Conservation (phyloP, 2,797 vertebrate genomes). For the Clarias laeviceps region DNA sequence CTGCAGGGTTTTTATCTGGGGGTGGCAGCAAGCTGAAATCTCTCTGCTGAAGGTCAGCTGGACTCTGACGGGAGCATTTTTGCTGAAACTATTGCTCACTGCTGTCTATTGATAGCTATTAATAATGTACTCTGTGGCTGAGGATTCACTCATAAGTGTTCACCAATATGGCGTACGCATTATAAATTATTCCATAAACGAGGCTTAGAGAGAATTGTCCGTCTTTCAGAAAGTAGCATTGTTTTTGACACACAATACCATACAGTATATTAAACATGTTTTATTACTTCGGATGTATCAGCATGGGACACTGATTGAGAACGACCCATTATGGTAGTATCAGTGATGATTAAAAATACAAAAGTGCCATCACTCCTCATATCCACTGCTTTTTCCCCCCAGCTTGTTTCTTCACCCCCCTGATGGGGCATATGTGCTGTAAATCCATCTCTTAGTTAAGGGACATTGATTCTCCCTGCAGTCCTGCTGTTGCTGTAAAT, state of each 20-base stretch:
- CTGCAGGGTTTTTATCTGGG: slow-evolving; percentile 34
- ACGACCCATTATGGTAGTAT: slow-evolving; percentile 2
- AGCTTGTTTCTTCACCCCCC: slow-evolving; percentile 23
- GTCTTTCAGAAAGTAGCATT: too few relatives aligned
- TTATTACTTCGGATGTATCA: background rate
- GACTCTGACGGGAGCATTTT: slow-evolving; percentile 37
- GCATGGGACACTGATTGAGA: background rate
- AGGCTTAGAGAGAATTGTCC: background rate
- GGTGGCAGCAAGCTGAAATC: slow-evolving; percentile 34
- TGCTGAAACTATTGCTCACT: slow-evolving; percentile 29
- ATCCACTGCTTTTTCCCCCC: background rate
- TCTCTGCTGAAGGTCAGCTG: slow-evolving; percentile 41
- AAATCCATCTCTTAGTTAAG: slow-evolving; percentile 46
- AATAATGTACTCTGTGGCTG: slow-evolving; percentile 48
- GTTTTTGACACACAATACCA: background rate
- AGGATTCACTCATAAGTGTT: slow-evolving; percentile 15
- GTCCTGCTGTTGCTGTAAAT: slow-evolving; percentile 49
- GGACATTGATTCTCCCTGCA: slow-evolving; percentile 50
- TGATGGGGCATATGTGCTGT: slow-evolving; percentile 31
- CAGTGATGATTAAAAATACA: slow-evolving; percentile 7
- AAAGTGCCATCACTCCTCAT: background rate
- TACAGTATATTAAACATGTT: slow-evolving; percentile 4
- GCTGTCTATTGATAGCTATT: slow-evolving; percentile 39
- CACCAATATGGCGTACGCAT: background rate
- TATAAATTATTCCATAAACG: slow-evolving; percentile 26